Evolutionary conservation across 2,797 vertebrate species (phyloP).

Genomic region (Borostomias antarcticus): DNA sequence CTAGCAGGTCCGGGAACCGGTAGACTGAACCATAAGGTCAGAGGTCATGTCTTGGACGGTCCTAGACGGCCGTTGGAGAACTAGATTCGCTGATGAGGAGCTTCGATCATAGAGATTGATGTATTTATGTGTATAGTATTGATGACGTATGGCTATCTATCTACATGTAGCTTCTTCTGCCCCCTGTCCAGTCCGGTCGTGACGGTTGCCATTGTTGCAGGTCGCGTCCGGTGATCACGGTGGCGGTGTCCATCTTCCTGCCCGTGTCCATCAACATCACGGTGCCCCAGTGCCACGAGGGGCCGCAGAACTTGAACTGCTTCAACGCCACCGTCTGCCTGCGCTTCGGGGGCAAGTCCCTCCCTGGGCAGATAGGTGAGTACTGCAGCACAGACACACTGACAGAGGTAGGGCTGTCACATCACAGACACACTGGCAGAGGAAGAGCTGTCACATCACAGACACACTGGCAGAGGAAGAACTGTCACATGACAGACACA

Average conservation of each 20-base stretch:
- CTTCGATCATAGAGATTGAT: no score
- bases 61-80: no score
- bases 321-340: conserved; percentile 88
- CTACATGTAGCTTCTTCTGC: no score
- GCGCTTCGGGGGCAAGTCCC: conserved; percentile 84
- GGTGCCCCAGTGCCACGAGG: conserved; percentile 91
- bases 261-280: conserved; percentile 95
- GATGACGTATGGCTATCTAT: no score
- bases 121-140: no score
- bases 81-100: no score
- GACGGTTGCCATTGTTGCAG: conserved; percentile 65
- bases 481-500: background rate
- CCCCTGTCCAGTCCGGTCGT: background rate
- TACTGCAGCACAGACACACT: background rate
- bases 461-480: background rate
- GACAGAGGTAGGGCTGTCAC: background rate
- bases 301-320: conserved; percentile 88
- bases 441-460: background rate
- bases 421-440: background rate
- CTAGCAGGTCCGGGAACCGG: no score
- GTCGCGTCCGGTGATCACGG: conserved; percentile 89
- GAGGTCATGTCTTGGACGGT: no score
- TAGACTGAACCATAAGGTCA: background rate
- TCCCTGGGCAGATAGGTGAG: conserved; percentile 93
- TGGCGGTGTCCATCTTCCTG: conserved; percentile 89